A percentile compares a stretch with the other conserved stretches of the same genome.
These are phyloP conservation scores for Tragelaphus buxtoni DNA, from an alignment of 2,113 vertebrate genomes.

Conservation along the genomic window DNA sequence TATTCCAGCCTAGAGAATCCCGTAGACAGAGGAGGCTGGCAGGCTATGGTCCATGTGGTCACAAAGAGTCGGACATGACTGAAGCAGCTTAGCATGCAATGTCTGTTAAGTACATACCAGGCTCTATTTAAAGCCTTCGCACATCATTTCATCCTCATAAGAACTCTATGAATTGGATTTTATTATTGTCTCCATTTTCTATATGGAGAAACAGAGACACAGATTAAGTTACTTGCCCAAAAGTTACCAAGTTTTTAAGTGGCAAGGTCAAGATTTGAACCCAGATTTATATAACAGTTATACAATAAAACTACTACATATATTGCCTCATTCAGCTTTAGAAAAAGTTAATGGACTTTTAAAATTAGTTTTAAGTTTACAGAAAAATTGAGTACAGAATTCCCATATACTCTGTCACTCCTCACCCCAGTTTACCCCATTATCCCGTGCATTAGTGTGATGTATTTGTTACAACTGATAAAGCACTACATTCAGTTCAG, in stretches of 20 bases:
- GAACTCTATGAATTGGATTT: background rate
- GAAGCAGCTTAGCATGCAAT: background rate
- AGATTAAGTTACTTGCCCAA: background rate
- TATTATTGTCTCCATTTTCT: background rate
- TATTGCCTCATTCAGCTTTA: background rate
- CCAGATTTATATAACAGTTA: background rate
- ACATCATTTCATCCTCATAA: background rate
- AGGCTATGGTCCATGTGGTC: background rate
- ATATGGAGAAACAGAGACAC: background rate
- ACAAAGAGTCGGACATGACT: rapidly evolving
- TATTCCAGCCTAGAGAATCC: background rate
- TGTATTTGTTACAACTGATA: background rate
- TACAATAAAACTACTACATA: background rate
- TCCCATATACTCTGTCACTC: background rate
- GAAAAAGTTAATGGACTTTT: background rate
- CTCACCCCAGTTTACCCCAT: background rate
- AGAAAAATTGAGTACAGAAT: background rate
- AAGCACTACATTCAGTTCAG: background rate
- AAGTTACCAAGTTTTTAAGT: background rate
- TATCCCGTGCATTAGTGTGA: background rate
- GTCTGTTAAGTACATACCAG: background rate
- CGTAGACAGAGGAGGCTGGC: rapidly evolving
- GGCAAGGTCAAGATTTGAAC: background rate
- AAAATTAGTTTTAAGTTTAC: background rate
- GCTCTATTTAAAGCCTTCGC: background rate